Percentiles rank a stretch among this genome's conserved stretches.
Conservation (phyloP, 1,140 invertebrate genomes). For the Cherax quadricarinatus region DNA sequence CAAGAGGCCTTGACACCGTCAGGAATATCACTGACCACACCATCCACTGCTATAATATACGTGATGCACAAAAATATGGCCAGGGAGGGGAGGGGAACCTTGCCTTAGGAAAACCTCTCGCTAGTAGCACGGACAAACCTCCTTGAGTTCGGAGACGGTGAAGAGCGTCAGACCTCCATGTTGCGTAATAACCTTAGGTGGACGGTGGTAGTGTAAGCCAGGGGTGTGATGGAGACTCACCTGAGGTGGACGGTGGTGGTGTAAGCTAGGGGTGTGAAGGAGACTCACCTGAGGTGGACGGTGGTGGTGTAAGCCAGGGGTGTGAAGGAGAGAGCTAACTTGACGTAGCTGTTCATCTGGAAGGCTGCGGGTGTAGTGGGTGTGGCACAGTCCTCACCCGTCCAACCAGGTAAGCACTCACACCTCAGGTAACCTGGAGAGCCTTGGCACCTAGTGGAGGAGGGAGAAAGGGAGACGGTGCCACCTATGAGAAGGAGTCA, state of each 20-base stretch:
- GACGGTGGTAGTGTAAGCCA: conserved; percentile 23
- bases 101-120: too few species aligned
- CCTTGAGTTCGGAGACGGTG: too few species aligned
- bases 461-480: background rate
- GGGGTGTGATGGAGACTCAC: conserved; percentile 36
- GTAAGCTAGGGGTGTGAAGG: conserved; percentile 36
- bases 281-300: conserved; percentile 33
- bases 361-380: conserved; percentile 38
- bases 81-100: too few species aligned
- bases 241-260: conserved; percentile 40
- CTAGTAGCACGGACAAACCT: too few species aligned
- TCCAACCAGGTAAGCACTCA: conserved; percentile 48
- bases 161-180: too few species aligned
- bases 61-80: too few species aligned
- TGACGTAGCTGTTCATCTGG: conserved; percentile 50
- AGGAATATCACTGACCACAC: too few species aligned
- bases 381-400: conserved; percentile 21
- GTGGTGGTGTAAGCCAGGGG: conserved; percentile 44
- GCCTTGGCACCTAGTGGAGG: conserved; percentile 35
- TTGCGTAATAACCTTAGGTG: conserved; percentile 18
- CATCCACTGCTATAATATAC: too few species aligned
- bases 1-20: too few species aligned
- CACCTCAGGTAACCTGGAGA: conserved; percentile 39
- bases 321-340: conserved; percentile 48
- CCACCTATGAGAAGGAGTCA: too few species aligned